phyloP scores from a whole-genome alignment of 2,888 invertebrate genomes.

The Cremastobaeus sp. region DNA sequence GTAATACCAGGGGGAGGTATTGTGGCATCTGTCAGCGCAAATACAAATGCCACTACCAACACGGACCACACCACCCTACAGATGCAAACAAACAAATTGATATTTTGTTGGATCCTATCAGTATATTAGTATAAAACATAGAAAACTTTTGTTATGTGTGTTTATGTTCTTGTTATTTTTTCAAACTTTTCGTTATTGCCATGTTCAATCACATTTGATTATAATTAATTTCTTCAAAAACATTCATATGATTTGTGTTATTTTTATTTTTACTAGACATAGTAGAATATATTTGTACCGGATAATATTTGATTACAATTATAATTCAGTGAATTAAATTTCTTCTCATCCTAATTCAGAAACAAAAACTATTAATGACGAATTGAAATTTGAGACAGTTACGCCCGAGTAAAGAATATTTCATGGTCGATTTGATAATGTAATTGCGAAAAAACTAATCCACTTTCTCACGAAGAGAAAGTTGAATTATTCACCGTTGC shows the following conservation, averaged over 20 bases:
- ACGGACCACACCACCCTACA: slow-evolving; percentile 76
- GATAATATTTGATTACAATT: too few relatives aligned
- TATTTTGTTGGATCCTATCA: neutral
- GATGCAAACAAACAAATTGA: slow-evolving; percentile 6
- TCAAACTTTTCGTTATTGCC: slow-evolving; percentile 23
- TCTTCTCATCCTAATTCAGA: neutral
- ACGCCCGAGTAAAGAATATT: slow-evolving; percentile 39
- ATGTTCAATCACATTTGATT: slow-evolving; percentile 23
- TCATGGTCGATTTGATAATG: slow-evolving; percentile 61
- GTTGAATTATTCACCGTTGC: slow-evolving; percentile 27
- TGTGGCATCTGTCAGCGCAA: slow-evolving; percentile 68
- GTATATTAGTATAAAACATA: slow-evolving; percentile 1
- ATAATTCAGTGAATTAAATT: neutral
- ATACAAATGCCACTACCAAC: slow-evolving; percentile 67
- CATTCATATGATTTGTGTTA: too few relatives aligned
- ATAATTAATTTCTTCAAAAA: too few relatives aligned
- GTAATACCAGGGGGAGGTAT: slow-evolving; percentile 72
- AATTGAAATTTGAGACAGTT: too few relatives aligned
- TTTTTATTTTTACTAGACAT: too few relatives aligned
- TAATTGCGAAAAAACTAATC: slow-evolving; percentile 63
- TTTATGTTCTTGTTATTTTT: too few relatives aligned
- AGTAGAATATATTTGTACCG: too few relatives aligned
- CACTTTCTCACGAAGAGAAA: slow-evolving; percentile 66
- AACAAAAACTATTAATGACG: neutral
- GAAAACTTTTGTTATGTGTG: slow-evolving; percentile 4